A percentile compares a stretch with the other conserved stretches of the same genome.
Conservation (phyloP, 1,140 invertebrate genomes). For the Tribolium castaneum region DNA sequence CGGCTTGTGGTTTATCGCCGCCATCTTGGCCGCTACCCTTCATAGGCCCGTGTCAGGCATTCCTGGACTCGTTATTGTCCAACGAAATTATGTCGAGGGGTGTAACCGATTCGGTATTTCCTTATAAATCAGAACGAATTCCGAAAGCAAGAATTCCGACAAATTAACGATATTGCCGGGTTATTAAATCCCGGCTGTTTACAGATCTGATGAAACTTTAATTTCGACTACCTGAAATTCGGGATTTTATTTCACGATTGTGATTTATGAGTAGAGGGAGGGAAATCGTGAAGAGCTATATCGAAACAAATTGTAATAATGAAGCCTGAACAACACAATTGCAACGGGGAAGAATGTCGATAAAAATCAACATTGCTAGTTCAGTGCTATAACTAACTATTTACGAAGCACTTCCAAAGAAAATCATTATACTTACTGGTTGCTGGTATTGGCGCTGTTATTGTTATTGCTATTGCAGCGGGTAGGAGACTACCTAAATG, state of each 20-base stretch:
- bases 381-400: not conserved
- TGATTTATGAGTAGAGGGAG: not conserved
- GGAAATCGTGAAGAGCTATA: not conserved
- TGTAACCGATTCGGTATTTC: slow-evolving; percentile 4
- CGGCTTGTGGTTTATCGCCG: slow-evolving; percentile 51
- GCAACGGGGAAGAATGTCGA: not conserved
- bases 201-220: not conserved
- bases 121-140: slow-evolving; percentile 29
- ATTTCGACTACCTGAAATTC: not conserved
- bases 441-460: not conserved
- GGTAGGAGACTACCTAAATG: not conserved
- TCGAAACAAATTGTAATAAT: not conserved
- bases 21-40: slow-evolving; percentile 43
- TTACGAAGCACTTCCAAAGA: not conserved
- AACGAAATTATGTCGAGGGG: slow-evolving; percentile 4
- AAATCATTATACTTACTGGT: not conserved
- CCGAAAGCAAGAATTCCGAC: not conserved
- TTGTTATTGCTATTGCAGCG: not conserved
- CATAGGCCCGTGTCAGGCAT: slow-evolving; percentile 17
- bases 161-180: slow-evolving; percentile 18
- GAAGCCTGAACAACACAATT: not conserved
- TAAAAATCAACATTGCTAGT: slow-evolving; percentile 18
- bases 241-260: not conserved
- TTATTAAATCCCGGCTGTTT: slow-evolving; percentile 18
- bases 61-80: slow-evolving; percentile 17